These are phyloP conservation scores for Bucco capensis DNA, from an alignment of 2,113 vertebrate species.

Conservation along the genomic window DNA sequence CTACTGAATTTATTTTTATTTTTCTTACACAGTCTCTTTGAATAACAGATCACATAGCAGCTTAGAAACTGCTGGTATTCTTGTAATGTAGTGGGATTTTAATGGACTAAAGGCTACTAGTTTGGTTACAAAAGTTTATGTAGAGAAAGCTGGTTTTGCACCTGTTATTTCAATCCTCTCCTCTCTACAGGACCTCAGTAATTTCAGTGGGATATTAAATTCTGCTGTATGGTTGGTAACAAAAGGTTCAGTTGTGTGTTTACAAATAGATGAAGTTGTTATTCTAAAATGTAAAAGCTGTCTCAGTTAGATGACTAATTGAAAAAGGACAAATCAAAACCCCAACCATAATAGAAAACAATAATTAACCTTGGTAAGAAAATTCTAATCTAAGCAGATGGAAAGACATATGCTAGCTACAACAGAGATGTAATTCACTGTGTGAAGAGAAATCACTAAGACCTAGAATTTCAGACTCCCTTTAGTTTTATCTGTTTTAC, in stretches of 20 bases:
- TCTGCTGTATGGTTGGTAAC: not conserved
- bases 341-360: not conserved
- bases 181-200: not conserved
- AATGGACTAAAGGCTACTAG: not conserved
- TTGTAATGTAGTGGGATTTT: not conserved
- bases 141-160: not conserved
- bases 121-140: not conserved
- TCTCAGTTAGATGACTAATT: not conserved
- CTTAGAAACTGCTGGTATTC: not conserved
- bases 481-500: not conserved
- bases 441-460: not conserved
- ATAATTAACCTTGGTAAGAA: slow-evolving; percentile 12
- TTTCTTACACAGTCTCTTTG: not conserved
- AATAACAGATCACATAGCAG: not conserved
- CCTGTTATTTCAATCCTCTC: not conserved
- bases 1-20: not conserved
- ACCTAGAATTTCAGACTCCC: not conserved
- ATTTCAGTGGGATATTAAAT: not conserved
- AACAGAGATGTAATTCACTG: not conserved
- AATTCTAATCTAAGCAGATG: slow-evolving; percentile 4
- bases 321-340: slow-evolving; percentile 12
- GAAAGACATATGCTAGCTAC: slow-evolving; percentile 1
- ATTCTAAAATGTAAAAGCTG: not conserved
- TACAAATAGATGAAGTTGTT: not conserved
- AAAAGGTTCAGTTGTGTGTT: not conserved